Evolutionary conservation across 2,113 vertebrate species (phyloP).

Genomic region (Speoplatyrhinus poulsoni): DNA sequence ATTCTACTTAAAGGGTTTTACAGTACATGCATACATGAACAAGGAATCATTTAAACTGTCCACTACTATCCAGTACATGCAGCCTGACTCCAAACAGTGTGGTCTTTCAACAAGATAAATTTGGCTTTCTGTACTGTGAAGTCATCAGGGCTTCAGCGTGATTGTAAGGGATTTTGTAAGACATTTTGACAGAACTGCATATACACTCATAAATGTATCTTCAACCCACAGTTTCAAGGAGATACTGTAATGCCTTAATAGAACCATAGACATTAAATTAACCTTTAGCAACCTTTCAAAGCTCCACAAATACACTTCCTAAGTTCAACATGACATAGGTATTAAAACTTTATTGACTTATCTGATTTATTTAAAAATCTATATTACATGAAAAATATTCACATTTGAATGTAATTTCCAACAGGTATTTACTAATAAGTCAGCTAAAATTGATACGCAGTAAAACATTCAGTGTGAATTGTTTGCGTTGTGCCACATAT

Average conservation of each 20-base stretch:
- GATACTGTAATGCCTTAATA: conserved; percentile 73
- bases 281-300: conserved; percentile 22
- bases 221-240: conserved; percentile 44
- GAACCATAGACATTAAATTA: conserved; percentile 55
- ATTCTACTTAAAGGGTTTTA: background rate
- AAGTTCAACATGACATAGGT: conserved; percentile 32
- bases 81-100: conserved; percentile 20
- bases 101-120: conserved; percentile 15
- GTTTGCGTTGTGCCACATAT: conserved; percentile 44
- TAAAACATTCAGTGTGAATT: conserved; percentile 27
- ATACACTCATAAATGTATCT: conserved; percentile 50
- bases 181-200: conserved; percentile 22
- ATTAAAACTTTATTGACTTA: conserved; percentile 36
- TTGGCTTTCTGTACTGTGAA: conserved; percentile 19
- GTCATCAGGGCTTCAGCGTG: conserved; percentile 23
- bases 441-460: conserved; percentile 38
- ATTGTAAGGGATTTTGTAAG: conserved; percentile 16
- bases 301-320: conserved; percentile 24
- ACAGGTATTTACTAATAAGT: conserved; percentile 51
- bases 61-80: background rate
- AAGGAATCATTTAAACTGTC: conserved; percentile 19
- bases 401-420: conserved; percentile 13
- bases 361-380: conserved; percentile 23
- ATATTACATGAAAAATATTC: conserved; percentile 10
- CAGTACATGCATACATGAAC: background rate